Percentiles rank a stretch among this genome's conserved stretches.
Evolutionary conservation across 2,888 invertebrate species (phyloP).

Genomic region (Ichneumon xanthorius): DNA sequence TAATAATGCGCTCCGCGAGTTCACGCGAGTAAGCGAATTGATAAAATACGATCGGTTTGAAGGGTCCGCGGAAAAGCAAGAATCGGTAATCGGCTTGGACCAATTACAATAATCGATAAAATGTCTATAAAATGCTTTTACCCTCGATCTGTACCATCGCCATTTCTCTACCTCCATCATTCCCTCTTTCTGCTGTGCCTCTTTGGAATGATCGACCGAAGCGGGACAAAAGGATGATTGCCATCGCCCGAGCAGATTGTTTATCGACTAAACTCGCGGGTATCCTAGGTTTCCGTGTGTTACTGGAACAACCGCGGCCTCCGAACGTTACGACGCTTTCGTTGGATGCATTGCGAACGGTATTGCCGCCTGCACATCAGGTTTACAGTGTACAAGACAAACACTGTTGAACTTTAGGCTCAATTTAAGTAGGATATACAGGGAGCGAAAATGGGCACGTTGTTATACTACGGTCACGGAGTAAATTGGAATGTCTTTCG

Average conservation of each 20-base stretch:
- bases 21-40: conserved; percentile 58
- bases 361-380: background rate
- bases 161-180: conserved; percentile 1
- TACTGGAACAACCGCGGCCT: conserved; percentile 22
- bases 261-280: conserved; percentile 67
- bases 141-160: conserved; percentile 11
- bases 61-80: conserved; percentile 39
- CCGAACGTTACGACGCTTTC: background rate
- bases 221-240: conserved; percentile 57
- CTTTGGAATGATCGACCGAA: conserved; percentile 50
- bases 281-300: conserved; percentile 61
- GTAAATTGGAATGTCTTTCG: background rate
- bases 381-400: background rate
- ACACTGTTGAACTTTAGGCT: too few species aligned
- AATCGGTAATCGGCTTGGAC: conserved; percentile 69
- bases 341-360: conserved; percentile 15
- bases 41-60: conserved; percentile 33
- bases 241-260: conserved; percentile 58
- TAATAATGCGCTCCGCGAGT: conserved; percentile 36
- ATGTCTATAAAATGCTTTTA: conserved; percentile 49
- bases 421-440: too few species aligned
- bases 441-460: too few species aligned
- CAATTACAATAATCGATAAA: conserved; percentile 66
- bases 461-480: too few species aligned
- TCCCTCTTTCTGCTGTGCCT: conserved; percentile 23